These are phyloP conservation scores for Dipus sagitta DNA, from an alignment of 2,797 vertebrate genomes.

Conservation along the genomic window DNA sequence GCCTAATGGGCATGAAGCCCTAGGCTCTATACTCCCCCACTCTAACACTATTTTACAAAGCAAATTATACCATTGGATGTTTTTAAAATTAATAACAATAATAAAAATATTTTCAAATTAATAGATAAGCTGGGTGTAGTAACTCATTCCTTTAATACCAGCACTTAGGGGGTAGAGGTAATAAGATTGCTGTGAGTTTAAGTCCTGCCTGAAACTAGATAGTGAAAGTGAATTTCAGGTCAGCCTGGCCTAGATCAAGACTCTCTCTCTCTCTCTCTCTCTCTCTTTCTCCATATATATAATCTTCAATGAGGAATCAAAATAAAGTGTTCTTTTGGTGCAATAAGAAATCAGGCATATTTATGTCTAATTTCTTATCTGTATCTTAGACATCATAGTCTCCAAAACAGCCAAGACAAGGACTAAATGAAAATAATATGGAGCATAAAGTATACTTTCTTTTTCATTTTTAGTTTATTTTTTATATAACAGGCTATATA, in stretches of 20 bases:
- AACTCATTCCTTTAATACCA: background rate
- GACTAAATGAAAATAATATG: background rate
- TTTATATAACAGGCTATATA: too few relatives aligned
- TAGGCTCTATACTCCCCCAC: background rate
- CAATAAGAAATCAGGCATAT: background rate
- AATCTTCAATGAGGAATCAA: background rate
- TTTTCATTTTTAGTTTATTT: too few relatives aligned
- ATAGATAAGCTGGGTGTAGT: background rate
- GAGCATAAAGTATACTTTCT: constrained; percentile 13
- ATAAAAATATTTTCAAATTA: background rate
- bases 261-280: too few relatives aligned
- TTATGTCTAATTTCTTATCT: constrained; percentile 41
- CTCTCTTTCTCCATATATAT: too few relatives aligned
- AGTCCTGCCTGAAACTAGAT: too few relatives aligned
- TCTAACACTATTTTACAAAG: background rate
- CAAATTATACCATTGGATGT: background rate
- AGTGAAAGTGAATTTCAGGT: too few relatives aligned
- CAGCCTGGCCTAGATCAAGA: too few relatives aligned
- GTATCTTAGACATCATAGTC: background rate
- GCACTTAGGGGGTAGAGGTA: too few relatives aligned
- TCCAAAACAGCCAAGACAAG: background rate
- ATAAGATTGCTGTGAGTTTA: too few relatives aligned
- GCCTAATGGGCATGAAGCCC: background rate
- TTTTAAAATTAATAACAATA: background rate
- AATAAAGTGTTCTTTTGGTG: background rate